These are phyloP conservation scores for Heliocidaris tuberculata DNA, from an alignment of 35 echinoderm and acorn worm genomes.

Conservation along the genomic window DNA sequence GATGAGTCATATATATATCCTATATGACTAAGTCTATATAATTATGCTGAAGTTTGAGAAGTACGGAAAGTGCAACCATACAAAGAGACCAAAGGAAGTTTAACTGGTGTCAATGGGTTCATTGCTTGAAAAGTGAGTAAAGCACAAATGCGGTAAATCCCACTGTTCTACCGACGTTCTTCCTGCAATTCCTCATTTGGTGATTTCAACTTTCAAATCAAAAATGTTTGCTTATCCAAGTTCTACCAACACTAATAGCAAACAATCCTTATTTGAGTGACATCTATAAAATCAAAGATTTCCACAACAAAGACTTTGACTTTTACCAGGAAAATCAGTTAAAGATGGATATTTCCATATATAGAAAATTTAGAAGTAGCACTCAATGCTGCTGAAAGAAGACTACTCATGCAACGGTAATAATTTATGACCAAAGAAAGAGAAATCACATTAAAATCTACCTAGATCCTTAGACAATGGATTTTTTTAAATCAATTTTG, in stretches of 20 bases:
- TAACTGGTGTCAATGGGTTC: not conserved
- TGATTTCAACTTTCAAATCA: not conserved
- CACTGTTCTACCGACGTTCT: not conserved
- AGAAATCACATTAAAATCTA: too few relatives aligned
- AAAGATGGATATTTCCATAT: too few relatives aligned
- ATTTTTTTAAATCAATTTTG: too few relatives aligned
- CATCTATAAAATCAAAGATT: not conserved
- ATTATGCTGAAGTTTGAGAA: not conserved
- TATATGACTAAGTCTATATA: too few relatives aligned
- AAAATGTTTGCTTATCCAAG: not conserved
- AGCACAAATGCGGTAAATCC: not conserved
- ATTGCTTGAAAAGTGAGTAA: not conserved
- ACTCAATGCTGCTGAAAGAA: too few relatives aligned
- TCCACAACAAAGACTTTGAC: too few relatives aligned
- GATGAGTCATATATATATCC: too few relatives aligned
- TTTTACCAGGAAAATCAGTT: too few relatives aligned
- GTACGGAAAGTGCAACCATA: not conserved
- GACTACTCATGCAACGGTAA: too few relatives aligned
- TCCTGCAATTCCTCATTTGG: not conserved
- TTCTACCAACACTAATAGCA: not conserved
- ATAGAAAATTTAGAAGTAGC: too few relatives aligned
- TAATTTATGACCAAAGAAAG: too few relatives aligned
- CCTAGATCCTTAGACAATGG: too few relatives aligned
- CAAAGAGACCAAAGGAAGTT: not conserved
- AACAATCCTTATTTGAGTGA: not conserved